Evolutionary conservation across 2,888 invertebrate genomes (phyloP), one percentile per base, ranked within the genome.

Genomic region (Acanthosoma haemorrhoidale): DNA sequence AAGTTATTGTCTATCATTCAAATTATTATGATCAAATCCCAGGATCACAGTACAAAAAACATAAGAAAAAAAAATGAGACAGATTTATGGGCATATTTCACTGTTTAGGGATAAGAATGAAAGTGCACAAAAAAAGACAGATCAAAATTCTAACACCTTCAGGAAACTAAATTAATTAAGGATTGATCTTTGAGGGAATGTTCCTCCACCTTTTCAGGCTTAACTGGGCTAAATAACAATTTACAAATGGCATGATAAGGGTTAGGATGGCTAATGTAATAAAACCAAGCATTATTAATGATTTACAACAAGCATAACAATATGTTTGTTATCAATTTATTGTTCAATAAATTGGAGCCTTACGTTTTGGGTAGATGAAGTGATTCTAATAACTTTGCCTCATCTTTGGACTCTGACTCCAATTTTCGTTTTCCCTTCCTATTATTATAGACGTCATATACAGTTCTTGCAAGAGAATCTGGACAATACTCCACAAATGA

Each of bases 291-390:
- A 36, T 36, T 36, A 36, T 36, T 36, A 13, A 36, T 9, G 36
- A 36, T 6, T 6, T 13, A 36, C 8, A 36, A 13, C 13, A 9
- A 36, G 36, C 13, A 4, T 64, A 13, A 16, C 18, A 2, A 3
- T 9, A 16, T 4, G 15, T 25, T 15, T 29, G 15, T n/a, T 18
- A 21, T 11, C 8, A 64, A 29, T 2, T 21, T 34, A 64, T 11
- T 9, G 6, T 4, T 13, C 18, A 51, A 29, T 15, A 32, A 66
- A 66, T 25, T 43, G 70, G 69, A 16, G 58, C 74, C 79, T 77
- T 78, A 87, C 87, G 84, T 86, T 81, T 88, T 88, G 2, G 87
- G 86, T n/a, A 85, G 84, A 75, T 84, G 84, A 70, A 85, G 77
- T 0, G 84, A 83, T 75, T 83, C 69, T 25, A 71, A 66, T 18